Evolutionary conservation across 2,888 invertebrate genomes (phyloP).

Genomic region (Acleris emargana): DNA sequence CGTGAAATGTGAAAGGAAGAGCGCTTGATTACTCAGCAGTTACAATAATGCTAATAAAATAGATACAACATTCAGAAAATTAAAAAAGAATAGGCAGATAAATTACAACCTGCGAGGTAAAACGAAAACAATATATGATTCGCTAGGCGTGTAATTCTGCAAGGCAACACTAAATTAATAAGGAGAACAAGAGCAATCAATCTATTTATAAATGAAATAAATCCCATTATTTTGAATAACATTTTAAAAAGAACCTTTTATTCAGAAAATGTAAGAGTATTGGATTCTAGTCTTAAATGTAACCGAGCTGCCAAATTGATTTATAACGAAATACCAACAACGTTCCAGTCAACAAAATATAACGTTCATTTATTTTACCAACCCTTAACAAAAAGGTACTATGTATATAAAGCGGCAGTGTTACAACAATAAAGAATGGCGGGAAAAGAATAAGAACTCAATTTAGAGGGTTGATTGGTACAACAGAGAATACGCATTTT

Average conservation of each 20-base stretch:
- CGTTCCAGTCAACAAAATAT: constrained; percentile 8
- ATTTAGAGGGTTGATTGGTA: constrained; percentile 38
- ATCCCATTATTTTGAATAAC: too few species aligned
- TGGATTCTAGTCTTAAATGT: constrained; percentile 1
- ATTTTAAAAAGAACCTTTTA: not conserved
- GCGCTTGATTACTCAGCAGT: too few species aligned
- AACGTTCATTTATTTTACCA: constrained; percentile 22
- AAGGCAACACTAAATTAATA: too few species aligned
- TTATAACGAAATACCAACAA: constrained; percentile 6
- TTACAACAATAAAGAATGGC: constrained; percentile 31
- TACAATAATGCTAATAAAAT: too few species aligned
- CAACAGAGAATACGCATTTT: constrained; percentile 34
- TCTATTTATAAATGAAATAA: too few species aligned
- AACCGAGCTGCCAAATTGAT: constrained; percentile 7
- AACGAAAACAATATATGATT: too few species aligned
- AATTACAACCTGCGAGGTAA: too few species aligned
- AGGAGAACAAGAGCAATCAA: too few species aligned
- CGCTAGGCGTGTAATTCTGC: too few species aligned
- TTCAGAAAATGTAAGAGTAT: not conserved
- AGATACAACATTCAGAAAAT: too few species aligned
- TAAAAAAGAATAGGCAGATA: too few species aligned
- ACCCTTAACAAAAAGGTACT: constrained; percentile 20
- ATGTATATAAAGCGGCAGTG: constrained; percentile 26
- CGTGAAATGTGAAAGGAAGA: too few species aligned
- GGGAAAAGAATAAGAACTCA: constrained; percentile 34